Conservation (phyloP, 2,797 vertebrate genomes). For the Phalanger gymnotis region DNA sequence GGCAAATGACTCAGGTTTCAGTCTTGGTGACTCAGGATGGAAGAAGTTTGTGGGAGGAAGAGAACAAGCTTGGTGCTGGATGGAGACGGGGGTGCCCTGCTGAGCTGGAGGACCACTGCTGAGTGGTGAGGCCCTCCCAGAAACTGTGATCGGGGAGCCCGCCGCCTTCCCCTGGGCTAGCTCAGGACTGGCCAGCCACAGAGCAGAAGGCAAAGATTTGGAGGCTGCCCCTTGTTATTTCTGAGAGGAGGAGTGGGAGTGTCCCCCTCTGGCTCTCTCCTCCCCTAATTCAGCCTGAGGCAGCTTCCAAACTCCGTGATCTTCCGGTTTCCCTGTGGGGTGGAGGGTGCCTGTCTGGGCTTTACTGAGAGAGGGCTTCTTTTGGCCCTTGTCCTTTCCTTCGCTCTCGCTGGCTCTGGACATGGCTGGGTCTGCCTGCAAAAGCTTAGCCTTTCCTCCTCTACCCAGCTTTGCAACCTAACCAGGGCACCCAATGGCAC, state of each 20-base stretch:
- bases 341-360: neutral
- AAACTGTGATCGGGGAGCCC: neutral
- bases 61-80: neutral
- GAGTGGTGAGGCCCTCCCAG: neutral
- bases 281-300: neutral
- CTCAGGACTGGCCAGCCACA: neutral
- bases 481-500: neutral
- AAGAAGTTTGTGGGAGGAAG: neutral
- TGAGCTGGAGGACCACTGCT: neutral
- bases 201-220: neutral
- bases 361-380: neutral
- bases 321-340: neutral
- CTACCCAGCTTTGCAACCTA: neutral
- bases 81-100: neutral
- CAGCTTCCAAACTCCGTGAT: neutral
- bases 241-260: neutral
- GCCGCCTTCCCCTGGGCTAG: neutral
- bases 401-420: neutral
- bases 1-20: neutral
- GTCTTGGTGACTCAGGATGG: neutral
- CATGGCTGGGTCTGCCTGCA: neutral
- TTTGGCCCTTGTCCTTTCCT: neutral
- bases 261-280: neutral
- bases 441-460: neutral
- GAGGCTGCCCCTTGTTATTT: neutral